A percentile compares a stretch with the other conserved stretches of the same genome.
Conservation (phyloP, 2,888 invertebrate species). For the Phasia obesa region DNA sequence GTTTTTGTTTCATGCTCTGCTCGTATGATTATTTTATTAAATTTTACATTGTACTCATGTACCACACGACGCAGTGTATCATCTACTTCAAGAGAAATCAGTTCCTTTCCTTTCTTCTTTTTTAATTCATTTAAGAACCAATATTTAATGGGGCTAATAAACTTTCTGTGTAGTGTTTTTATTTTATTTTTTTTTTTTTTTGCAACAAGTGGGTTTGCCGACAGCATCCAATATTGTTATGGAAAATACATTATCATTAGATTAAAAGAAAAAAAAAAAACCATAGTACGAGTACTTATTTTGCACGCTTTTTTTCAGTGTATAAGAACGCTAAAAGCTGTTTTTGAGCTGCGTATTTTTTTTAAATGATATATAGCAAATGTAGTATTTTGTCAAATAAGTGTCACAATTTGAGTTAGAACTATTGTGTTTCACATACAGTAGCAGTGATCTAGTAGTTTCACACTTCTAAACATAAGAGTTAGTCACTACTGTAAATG, state of each 20-base stretch:
- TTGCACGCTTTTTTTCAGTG: no score
- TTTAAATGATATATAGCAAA: no score
- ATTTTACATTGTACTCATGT: slow-evolving; percentile 41
- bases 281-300: no score
- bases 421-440: no score
- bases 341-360: no score
- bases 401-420: no score
- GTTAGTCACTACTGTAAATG: no score
- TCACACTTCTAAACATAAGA: no score
- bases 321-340: no score
- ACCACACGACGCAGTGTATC: background rate
- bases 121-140: slow-evolving; percentile 47
- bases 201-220: slow-evolving; percentile 37
- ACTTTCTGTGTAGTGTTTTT: slow-evolving; percentile 18
- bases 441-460: no score
- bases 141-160: slow-evolving; percentile 54
- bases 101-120: slow-evolving; percentile 11
- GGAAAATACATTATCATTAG: background rate
- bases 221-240: background rate
- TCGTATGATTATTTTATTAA: slow-evolving; percentile 67
- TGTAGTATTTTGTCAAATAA: no score
- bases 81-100: background rate
- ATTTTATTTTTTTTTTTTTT: background rate
- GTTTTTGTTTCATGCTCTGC: slow-evolving; percentile 61
- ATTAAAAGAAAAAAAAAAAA: slow-evolving; percentile 11